Evolutionary conservation across 2,888 invertebrate species (phyloP), one percentile per base, ranked within the genome.

Genomic region (Harpagoxenus sublaevis): DNA sequence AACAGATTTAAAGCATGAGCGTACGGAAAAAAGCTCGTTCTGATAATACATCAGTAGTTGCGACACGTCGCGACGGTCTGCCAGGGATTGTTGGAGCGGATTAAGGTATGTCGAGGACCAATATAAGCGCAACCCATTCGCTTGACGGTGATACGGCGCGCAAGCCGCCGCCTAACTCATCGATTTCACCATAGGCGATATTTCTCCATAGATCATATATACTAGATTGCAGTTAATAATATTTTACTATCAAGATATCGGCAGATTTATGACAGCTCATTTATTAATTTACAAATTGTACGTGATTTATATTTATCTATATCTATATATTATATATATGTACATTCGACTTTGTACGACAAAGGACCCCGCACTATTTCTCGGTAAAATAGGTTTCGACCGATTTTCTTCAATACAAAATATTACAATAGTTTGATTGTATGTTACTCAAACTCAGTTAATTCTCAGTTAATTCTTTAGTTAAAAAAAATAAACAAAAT

Each of bases 131-230:
- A 82, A 82, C 45, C 71, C 70, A 42, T 71, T 71, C 57, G 57
- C 42, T 60, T n/a, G 60, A 70, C 68, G 75, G 35, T 39, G 75
- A 83, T 65, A 83, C 53, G 74, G 45, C 39, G 51, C 18, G 83
- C 57, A 12, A 57, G 15, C n/a, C 31, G 9, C 70, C 62, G 70
- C 12, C 66, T 70, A 75, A 82, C 66, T 68, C 60, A 65, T 73
- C 81, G 82, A 85, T 85, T 85, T 83, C 82, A 75, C 63, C 68
- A 82, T 82, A 82, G 84, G 60, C 39, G 73, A 84, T 84, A 81
- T 66, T 81, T 81, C 81, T 74, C 51, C 51, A 51, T 45, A 60
- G 74, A 74, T 71, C 53, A 28, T 28, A 28, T 28, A n/a, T 12
- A 18, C 9, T 45, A 77, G 66, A 77, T 66, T 66, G 51, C 10